These are phyloP conservation scores for Caranx melampygus DNA, from an alignment of 2,113 vertebrate genomes.

Conservation along the genomic window DNA sequence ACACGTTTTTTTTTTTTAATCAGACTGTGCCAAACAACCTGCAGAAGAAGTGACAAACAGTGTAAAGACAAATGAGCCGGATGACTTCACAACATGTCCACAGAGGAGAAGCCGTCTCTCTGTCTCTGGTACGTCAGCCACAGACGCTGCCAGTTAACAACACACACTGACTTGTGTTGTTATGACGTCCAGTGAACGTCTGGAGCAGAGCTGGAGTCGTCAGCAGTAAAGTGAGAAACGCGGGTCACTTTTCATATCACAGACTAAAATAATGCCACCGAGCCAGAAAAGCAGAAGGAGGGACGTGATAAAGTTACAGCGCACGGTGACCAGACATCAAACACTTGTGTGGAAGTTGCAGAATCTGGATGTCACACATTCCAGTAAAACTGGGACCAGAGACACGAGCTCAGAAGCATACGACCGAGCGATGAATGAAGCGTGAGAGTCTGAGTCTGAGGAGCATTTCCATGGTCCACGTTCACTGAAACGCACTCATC, in stretches of 20 bases:
- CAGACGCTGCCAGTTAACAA: slow-evolving; percentile 2
- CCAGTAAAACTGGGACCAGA: background rate
- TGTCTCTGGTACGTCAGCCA: background rate
- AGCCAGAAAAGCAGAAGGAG: slow-evolving; percentile 42
- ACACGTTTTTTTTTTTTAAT: background rate
- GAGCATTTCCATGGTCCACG: too few relatives aligned
- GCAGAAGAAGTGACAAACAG: background rate
- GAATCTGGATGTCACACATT: slow-evolving; percentile 28
- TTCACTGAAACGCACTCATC: too few relatives aligned
- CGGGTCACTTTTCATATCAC: slow-evolving; percentile 49
- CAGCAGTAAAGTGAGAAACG: slow-evolving; percentile 59
- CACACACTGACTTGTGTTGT: background rate
- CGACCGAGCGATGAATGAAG: too few relatives aligned
- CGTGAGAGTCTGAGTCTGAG: too few relatives aligned
- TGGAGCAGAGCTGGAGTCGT: slow-evolving; percentile 9
- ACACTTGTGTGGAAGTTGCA: background rate
- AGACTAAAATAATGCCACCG: slow-evolving; percentile 43
- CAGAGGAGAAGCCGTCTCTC: slow-evolving; percentile 12
- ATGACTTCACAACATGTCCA: slow-evolving; percentile 37
- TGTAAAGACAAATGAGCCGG: slow-evolving; percentile 11
- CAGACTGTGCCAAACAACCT: slow-evolving; percentile 2
- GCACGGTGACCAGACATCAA: slow-evolving; percentile 18
- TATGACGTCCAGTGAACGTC: slow-evolving; percentile 45
- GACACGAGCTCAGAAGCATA: background rate
- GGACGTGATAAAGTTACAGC: slow-evolving; percentile 33